phyloP scores from a whole-genome alignment of 2,888 invertebrate genomes.

The Yponomeuta evonymella region DNA sequence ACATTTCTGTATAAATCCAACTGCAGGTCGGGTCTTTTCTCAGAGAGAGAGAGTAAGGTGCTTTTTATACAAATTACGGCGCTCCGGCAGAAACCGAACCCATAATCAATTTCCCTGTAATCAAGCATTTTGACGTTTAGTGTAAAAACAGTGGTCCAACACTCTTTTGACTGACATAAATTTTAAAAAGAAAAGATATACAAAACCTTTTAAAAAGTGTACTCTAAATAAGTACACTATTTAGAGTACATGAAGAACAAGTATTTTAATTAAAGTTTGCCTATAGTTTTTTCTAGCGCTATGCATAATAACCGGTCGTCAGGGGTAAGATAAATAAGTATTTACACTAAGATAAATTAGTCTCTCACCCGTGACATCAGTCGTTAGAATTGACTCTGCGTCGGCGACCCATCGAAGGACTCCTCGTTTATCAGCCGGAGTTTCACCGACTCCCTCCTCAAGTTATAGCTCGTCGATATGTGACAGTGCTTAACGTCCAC shows the following conservation, averaged over 20 bases:
- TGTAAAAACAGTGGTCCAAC: too few relatives aligned
- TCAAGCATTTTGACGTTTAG: too few relatives aligned
- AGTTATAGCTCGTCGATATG: constrained; percentile 67
- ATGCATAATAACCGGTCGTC: constrained; percentile 8
- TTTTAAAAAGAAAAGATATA: too few relatives aligned
- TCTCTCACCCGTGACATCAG: constrained; percentile 60
- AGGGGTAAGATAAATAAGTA: neutral
- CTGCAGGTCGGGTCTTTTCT: neutral
- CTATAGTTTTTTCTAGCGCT: neutral
- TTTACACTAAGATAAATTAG: neutral
- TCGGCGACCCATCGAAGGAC: constrained; percentile 59
- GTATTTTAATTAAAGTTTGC: too few relatives aligned
- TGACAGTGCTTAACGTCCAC: constrained; percentile 70
- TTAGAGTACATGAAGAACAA: too few relatives aligned
- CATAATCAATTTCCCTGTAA: too few relatives aligned
- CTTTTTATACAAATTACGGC: too few relatives aligned
- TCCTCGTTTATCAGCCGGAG: constrained; percentile 67
- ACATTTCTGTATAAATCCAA: neutral
- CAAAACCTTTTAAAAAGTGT: too few relatives aligned
- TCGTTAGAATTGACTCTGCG: constrained; percentile 71
- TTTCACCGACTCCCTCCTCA: constrained; percentile 65
- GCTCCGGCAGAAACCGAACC: too few relatives aligned
- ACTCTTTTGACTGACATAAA: too few relatives aligned
- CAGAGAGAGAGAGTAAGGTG: too few relatives aligned
- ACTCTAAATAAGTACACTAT: too few relatives aligned